Base-by-base conservation (phyloP, 2,113 vertebrate species). In the Meriones unguiculatus region DNA sequence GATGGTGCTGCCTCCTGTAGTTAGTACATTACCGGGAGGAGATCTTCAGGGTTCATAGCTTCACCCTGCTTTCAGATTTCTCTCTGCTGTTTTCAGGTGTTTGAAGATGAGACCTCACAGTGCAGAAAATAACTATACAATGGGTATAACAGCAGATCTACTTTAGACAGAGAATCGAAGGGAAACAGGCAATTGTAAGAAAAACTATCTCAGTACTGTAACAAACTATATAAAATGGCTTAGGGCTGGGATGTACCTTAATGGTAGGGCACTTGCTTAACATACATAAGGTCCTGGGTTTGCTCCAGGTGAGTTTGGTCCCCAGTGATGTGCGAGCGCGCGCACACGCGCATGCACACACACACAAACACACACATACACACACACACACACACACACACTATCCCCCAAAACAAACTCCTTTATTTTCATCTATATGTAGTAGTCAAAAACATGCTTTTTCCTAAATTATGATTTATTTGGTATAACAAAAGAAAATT, bases 401-500 rank as follows among this genome's bases (percentile, higher is more conserved):
- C n/a, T n/a, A n/a, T n/a, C n/a, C n/a, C 73, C 75, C 41, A 14
- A 30, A 57, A 59, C 5, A 57, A 81, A 32, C 0, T 14, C 30
- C 17, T 50, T 86, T 17, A 50, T 78, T 92, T 91, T 86, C 81
- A 22, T 87, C 7, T 64, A n/a, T 50, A 69, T 54, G 28, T 81
- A 59, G 57, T 59, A 78, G 41, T 46, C 41, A n/a, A 89, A 93
- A 80, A 30, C 92, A 84, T 17, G n/a, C 28, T 64, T 64, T 84
- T 28, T 64, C n/a, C 1, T 41, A 64, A 64, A 41, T 17, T 84
- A 62, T 70, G 25, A 62, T 65, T 78, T 65, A 67, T 96, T 18
- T 57, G 65, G 81, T 1, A 64, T 70, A 94, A 92, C 9, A 50
- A 65, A 97, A 88, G 7, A n/a, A n/a, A 92, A 73, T 95, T 76